Evolutionary conservation across 2,888 invertebrate genomes (phyloP).

Genomic region (Neoitamus cyanurus): DNA sequence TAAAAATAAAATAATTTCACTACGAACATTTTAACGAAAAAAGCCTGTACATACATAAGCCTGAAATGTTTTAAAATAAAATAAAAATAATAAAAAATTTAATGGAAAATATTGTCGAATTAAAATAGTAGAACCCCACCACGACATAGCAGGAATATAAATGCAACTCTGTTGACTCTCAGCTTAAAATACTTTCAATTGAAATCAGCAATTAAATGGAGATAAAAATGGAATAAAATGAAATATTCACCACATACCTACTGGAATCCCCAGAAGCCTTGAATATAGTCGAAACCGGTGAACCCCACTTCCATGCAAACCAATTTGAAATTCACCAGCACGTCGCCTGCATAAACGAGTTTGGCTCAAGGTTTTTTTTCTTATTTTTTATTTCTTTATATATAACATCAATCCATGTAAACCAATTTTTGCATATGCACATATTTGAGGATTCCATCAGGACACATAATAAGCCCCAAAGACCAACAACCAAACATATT

Average conservation of each 20-base stretch:
- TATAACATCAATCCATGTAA: constrained; percentile 23
- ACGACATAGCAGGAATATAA: not conserved
- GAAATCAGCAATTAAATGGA: constrained; percentile 11
- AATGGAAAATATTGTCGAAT: not conserved
- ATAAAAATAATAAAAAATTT: not conserved
- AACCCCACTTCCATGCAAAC: constrained; percentile 9
- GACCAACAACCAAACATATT: constrained; percentile 37
- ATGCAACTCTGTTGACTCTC: not conserved
- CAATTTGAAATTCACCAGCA: constrained; percentile 25
- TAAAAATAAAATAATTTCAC: not conserved
- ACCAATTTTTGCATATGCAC: constrained; percentile 33
- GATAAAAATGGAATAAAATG: not conserved
- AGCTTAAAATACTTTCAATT: constrained; percentile 31
- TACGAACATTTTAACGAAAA: not conserved
- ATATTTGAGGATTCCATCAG: constrained; percentile 38
- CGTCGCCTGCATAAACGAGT: not conserved
- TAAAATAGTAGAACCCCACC: not conserved
- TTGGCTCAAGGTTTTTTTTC: not conserved
- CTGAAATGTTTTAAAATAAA: not conserved
- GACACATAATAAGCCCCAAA: constrained; percentile 12
- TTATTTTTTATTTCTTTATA: not conserved
- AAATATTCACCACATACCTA: not conserved
- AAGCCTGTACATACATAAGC: not conserved
- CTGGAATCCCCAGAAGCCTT: not conserved
- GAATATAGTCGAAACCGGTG: not conserved